phyloP scores from a whole-genome alignment of 2,797 vertebrate genomes.

The Gallinago solitaria region DNA sequence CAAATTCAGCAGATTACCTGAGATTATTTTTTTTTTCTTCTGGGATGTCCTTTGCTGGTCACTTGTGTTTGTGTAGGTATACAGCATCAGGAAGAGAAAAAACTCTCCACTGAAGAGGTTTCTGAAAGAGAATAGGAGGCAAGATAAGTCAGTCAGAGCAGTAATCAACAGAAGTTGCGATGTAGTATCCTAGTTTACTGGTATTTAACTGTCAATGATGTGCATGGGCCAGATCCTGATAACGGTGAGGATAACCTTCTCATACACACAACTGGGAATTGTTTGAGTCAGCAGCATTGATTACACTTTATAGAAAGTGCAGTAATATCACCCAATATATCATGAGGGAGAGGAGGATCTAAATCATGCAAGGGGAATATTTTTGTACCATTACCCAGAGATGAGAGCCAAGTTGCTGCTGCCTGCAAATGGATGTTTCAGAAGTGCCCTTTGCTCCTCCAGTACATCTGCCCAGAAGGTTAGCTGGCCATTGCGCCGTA shows the following conservation, averaged over 20 bases:
- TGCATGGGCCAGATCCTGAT: not conserved
- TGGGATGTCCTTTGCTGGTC: not conserved
- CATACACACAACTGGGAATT: not conserved
- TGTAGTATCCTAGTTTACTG: not conserved
- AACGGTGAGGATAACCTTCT: not conserved
- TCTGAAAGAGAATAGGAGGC: not conserved
- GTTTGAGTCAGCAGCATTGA: not conserved
- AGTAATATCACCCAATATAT: not conserved
- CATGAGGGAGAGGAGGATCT: not conserved
- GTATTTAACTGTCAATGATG: not conserved
- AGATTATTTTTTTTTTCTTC: not conserved
- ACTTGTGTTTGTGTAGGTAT: not conserved
- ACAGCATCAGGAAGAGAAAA: not conserved
- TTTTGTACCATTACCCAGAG: not conserved
- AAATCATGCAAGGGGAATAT: not conserved
- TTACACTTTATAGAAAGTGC: not conserved
- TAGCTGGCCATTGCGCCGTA: fast-evolving
- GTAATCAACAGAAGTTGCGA: not conserved
- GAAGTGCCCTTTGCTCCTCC: not conserved
- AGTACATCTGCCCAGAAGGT: not conserved
- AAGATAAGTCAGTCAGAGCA: not conserved
- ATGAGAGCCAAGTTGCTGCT: not conserved
- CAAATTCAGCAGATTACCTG: not conserved
- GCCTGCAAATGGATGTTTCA: not conserved
- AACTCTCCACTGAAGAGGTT: not conserved